These are phyloP conservation scores for Hermaeophaga mercurialis DNA, from an alignment of 2,888 invertebrate species.

Conservation along the genomic window DNA sequence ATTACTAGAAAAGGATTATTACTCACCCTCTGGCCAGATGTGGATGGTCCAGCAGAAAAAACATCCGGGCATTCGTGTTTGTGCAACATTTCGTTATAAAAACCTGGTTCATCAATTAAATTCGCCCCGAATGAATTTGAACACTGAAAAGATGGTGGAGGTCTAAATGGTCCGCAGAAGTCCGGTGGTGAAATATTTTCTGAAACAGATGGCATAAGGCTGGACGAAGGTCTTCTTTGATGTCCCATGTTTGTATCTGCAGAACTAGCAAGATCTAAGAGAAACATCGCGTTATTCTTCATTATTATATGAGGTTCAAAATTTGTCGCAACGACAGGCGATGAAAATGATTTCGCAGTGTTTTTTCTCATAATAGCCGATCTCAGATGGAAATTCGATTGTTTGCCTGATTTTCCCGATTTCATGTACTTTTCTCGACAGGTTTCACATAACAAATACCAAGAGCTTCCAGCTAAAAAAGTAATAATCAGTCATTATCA, in stretches of 20 bases:
- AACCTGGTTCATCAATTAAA: slow-evolving; percentile 48
- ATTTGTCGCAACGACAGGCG: slow-evolving; percentile 51
- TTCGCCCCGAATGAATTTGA: slow-evolving; percentile 60
- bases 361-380: slow-evolving; percentile 47
- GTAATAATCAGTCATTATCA: not conserved
- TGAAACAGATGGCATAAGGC: slow-evolving; percentile 61
- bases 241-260: slow-evolving; percentile 59
- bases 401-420: slow-evolving; percentile 53
- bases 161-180: slow-evolving; percentile 61
- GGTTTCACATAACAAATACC: slow-evolving; percentile 91
- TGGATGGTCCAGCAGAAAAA: slow-evolving; percentile 44
- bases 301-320: slow-evolving; percentile 69
- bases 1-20: not conserved
- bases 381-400: slow-evolving; percentile 51
- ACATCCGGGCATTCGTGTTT: slow-evolving; percentile 57
- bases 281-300: slow-evolving; percentile 92
- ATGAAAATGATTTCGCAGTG: slow-evolving; percentile 41
- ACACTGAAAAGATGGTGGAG: slow-evolving; percentile 66
- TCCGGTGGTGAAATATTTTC: slow-evolving; percentile 65
- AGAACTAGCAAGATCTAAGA: slow-evolving; percentile 86
- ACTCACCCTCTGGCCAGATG: slow-evolving; percentile 57
- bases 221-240: slow-evolving; percentile 50
- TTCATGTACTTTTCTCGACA: slow-evolving; percentile 81
- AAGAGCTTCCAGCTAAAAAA: slow-evolving; percentile 68
- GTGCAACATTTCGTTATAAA: slow-evolving; percentile 59